Evolutionary conservation across 2,113 vertebrate species (phyloP), one percentile per base, ranked within the genome.

Genomic region (Lanius ludovicianus): DNA sequence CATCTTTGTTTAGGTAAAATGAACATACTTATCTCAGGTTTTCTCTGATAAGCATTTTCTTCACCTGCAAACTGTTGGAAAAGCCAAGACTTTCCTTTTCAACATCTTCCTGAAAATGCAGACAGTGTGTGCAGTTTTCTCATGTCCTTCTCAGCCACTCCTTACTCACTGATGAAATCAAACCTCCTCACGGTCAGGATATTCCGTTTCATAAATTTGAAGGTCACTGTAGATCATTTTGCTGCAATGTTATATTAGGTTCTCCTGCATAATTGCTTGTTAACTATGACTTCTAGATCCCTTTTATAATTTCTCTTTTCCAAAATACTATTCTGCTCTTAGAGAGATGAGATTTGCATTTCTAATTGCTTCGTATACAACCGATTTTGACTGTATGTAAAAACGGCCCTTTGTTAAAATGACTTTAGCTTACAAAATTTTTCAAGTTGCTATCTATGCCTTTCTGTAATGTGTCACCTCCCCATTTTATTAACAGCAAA

Each of bases 151-250:
- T 70, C 42, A 62, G 50, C 6, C 1, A 2, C 11, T 60, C 42
- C 19, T 42, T 30, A 39, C 4, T 42, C 27, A 62, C 28, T 20
- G 21, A 15, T 12, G 41, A 84, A 68, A 60, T 19, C n/a, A 41
- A 3, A 14, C 24, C 28, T 53, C 42, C 37, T 22, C 2, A 0
- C 5, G n/a, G 56, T 13, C 11, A 28, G 15, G 9, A 57, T 33
- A 64, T 33, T 25, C 57, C 25, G 21, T 70, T 57, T 52, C 25
- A 57, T 18, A 41, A 11, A 71, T 24, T 41, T 82, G 27, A 20
- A 19, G 14, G n/a, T 39, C 55, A 73, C 21, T 33, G 17, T 1
- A 68, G 44, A 41, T 13, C 0, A 14, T 33, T 56, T 50, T 84
- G 27, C 30, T 86, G 30, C 16, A 35, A 14, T 2, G 1, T 57